Conservation (phyloP, 2,797 vertebrate genomes). For the Anguilla anguilla region DNA sequence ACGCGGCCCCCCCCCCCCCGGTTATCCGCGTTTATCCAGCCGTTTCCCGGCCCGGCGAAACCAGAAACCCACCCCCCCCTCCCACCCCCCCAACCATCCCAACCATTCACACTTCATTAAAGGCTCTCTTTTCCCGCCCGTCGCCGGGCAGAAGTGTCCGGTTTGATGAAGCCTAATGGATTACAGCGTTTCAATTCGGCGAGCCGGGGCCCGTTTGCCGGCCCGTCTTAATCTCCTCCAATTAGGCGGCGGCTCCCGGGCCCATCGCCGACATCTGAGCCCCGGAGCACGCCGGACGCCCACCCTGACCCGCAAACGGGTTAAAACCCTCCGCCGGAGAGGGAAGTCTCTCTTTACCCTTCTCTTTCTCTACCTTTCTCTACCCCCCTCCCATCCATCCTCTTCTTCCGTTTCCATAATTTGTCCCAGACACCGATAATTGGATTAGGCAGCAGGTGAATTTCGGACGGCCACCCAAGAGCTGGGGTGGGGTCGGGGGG, state of each 20-base stretch:
- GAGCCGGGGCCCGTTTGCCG: conserved; percentile 58
- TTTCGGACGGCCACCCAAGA: conserved; percentile 45
- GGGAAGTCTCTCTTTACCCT: conserved; percentile 29
- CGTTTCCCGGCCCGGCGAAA: conserved; percentile 58
- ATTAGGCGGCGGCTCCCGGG: conserved; percentile 70
- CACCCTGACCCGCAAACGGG: conserved; percentile 63
- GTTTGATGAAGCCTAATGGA: conserved; percentile 75
- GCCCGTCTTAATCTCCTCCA: conserved; percentile 77
- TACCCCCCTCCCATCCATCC: conserved; percentile 51
- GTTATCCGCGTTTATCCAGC: conserved; percentile 55
- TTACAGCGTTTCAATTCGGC: conserved; percentile 72
- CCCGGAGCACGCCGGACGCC: conserved; percentile 56
- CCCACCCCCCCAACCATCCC: too few relatives aligned
- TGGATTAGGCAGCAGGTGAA: conserved; percentile 63
- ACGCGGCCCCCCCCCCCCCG: conserved; percentile 40
- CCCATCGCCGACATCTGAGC: conserved; percentile 77
- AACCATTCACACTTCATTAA: conserved; percentile 69
- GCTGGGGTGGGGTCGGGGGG: background rate
- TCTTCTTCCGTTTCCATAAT: conserved; percentile 66
- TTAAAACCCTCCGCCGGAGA: conserved; percentile 58
- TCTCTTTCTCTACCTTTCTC: conserved; percentile 18
- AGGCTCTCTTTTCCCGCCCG: conserved; percentile 55
- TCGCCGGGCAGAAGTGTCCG: conserved; percentile 57
- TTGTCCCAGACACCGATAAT: conserved; percentile 71
- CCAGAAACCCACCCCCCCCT: conserved; percentile 45